Base-by-base conservation (phyloP, 2,888 invertebrate genomes). In the Micoletzkya japonica region DNA sequence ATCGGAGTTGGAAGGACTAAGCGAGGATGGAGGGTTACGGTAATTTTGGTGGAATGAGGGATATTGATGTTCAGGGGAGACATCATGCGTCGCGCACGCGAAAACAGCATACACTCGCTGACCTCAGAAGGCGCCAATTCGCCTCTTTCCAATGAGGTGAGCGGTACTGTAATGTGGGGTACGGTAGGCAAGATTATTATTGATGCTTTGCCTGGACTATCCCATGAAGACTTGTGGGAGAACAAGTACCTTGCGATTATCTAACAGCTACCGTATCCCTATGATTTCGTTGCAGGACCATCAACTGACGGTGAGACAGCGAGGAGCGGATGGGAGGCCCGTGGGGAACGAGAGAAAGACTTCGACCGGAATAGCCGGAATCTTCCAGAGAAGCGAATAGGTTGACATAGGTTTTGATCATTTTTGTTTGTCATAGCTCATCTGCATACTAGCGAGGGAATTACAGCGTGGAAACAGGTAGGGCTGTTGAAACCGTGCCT, bases 31-130 rank as follows among this genome's bases (percentile, higher is more conserved):
- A 44, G 20, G 10, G 44, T 44, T 44, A 14, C 20, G 10, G 44
- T 14, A 20, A 20, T 44, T 44, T 14, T 20, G 44, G 44, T 44
- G n/a, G n/a, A n/a, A n/a, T n/a, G n/a, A 44, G 10, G 10, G 44
- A 44, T 44, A 6, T 10, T 37, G 34, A 49, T 32, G 36, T 66
- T 2, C 57, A 68, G 68, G 49, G 68, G 52, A 4, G 68, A 68
- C 39, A 28, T 68, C 26, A 39, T 68, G 68, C 34, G 68, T 34
- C 36, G 68, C 39, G 49, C 49, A 14, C 68, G 58, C 24, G 68
- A 58, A 30, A 68, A 50, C 34, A 68, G 68, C 32, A 44, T 68
- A 20, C 68, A 68, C 30, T 66, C 63, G 17, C 36, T 63, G 32
- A 24, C 44, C 32, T 66, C 68, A 1, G 68, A 68, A 32, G 68